phyloP scores from a whole-genome alignment of 2,113 vertebrate species.

The Ovis aries region ARS-UI_Ramb_v3.0 NC_056057.1:101989501-101990000 shows the following conservation, averaged over 20 bases:
- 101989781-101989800: background rate
- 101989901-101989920: background rate
- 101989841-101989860: background rate
- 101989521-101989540: background rate
- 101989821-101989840: background rate
- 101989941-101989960: background rate
- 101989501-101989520: background rate
- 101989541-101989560: background rate
- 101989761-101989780: background rate
- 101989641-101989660: background rate
- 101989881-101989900: background rate
- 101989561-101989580: background rate
- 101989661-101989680: background rate
- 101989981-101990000: background rate
- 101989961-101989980: background rate
- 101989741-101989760: background rate
- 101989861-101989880: background rate
- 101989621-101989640: background rate
- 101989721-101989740: background rate
- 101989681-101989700: background rate
- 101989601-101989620: background rate
- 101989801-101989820: background rate
- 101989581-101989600: background rate
- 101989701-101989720: background rate
- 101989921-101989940: background rate